These are phyloP conservation scores for Sphenodon punctatus DNA, from an alignment of 2,797 vertebrate species.

Conservation along the genomic window DNA sequence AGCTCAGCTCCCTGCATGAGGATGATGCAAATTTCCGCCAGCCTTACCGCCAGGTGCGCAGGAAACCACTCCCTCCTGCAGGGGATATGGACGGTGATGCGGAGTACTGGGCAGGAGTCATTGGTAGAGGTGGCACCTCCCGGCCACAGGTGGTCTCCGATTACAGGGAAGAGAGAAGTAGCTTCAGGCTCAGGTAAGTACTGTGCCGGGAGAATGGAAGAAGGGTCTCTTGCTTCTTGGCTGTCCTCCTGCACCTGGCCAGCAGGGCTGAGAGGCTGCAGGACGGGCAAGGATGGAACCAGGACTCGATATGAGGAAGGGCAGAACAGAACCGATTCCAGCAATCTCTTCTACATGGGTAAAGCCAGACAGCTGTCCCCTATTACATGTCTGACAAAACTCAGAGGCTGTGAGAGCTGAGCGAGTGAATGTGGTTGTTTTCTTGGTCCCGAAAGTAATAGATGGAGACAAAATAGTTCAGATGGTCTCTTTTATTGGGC, in stretches of 20 bases:
- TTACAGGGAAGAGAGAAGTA: conserved; percentile 76
- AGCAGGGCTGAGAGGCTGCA: not conserved
- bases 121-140: conserved; percentile 56
- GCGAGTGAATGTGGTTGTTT: no score
- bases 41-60: conserved; percentile 85
- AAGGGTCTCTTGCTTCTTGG: not conserved
- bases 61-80: conserved; percentile 86
- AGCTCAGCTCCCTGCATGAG: conserved; percentile 94
- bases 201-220: not conserved
- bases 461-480: no score
- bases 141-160: conserved; percentile 70
- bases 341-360: not conserved
- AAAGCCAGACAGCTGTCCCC: not conserved
- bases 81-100: conserved; percentile 80
- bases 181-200: conserved; percentile 76
- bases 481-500: no score
- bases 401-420: no score
- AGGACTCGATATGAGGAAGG: not conserved
- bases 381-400: not conserved
- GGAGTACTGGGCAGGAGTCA: conserved; percentile 76
- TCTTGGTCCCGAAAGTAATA: no score
- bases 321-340: not conserved
- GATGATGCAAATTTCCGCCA: conserved; percentile 86
- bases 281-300: not conserved
- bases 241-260: conserved; percentile 1